These are phyloP conservation scores for Ephialtes manifestator DNA, from an alignment of 2,888 invertebrate species.

Conservation along the genomic window DNA sequence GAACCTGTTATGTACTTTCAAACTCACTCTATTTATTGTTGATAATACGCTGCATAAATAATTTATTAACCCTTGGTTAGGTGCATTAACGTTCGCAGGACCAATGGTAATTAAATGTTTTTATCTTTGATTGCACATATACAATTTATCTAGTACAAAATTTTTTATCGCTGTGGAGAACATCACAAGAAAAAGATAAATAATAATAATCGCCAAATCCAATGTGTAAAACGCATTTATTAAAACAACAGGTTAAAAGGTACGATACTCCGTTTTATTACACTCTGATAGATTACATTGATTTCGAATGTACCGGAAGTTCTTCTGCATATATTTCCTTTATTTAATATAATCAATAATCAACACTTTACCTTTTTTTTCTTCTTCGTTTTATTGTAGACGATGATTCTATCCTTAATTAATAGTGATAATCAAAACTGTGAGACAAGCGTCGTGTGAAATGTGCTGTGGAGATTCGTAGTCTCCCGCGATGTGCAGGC, in stretches of 20 bases:
- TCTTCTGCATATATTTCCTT: constrained; percentile 13
- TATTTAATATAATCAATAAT: constrained; percentile 43
- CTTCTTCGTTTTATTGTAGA: constrained; percentile 1
- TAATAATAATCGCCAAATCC: too few species aligned
- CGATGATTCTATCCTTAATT: constrained; percentile 23
- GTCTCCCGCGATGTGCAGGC: neutral
- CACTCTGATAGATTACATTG: constrained; percentile 56
- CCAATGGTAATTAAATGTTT: too few species aligned
- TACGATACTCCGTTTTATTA: constrained; percentile 51
- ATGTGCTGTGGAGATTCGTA: neutral
- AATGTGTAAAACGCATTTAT: neutral
- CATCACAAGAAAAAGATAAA: too few species aligned
- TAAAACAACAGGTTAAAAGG: constrained; percentile 48
- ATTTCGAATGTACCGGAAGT: constrained; percentile 47
- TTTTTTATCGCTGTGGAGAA: too few species aligned
- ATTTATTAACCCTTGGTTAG: too few species aligned
- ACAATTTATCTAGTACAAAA: too few species aligned
- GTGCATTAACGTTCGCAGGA: too few species aligned
- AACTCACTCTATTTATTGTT: too few species aligned
- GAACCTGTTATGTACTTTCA: too few species aligned
- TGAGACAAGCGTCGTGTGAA: constrained; percentile 5
- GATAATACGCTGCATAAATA: too few species aligned
- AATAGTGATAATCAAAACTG: constrained; percentile 32
- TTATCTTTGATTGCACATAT: too few species aligned
- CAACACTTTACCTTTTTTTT: neutral